Percentiles rank a stretch among this genome's conserved stretches.
phyloP scores from a whole-genome alignment of 2,113 vertebrate species.

The Melozone crissalis region DNA sequence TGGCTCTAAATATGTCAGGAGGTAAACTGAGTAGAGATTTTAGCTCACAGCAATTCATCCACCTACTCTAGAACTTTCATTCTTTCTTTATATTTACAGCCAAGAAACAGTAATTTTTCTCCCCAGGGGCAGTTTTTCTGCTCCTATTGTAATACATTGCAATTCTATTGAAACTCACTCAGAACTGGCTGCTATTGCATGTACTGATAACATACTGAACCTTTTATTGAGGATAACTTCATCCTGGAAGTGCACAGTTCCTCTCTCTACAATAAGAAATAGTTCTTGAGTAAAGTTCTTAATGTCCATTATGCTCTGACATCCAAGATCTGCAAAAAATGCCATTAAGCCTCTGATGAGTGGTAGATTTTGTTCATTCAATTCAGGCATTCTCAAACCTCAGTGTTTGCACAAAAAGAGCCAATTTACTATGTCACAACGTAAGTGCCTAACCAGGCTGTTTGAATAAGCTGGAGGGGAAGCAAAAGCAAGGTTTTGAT shows the following conservation, averaged over 20 bases:
- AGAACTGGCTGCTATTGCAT: rapidly evolving
- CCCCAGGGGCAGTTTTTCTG: not conserved
- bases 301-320: not conserved
- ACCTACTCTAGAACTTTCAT: not conserved
- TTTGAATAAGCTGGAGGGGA: not conserved
- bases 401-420: not conserved
- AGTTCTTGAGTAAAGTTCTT: not conserved
- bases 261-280: not conserved
- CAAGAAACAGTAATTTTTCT: not conserved
- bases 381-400: not conserved
- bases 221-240: not conserved
- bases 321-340: not conserved
- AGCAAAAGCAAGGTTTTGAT: not conserved
- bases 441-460: not conserved
- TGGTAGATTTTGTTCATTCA: not conserved
- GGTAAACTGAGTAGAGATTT: not conserved
- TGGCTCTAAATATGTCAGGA: not conserved
- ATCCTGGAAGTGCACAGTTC: not conserved
- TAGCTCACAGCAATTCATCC: not conserved
- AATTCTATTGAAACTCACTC: not conserved
- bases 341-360: not conserved
- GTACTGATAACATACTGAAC: not conserved
- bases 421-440: not conserved
- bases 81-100: not conserved
- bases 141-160: not conserved